Evolutionary conservation across 2,888 invertebrate species (phyloP).

Genomic region (Ophion slaviceki): DNA sequence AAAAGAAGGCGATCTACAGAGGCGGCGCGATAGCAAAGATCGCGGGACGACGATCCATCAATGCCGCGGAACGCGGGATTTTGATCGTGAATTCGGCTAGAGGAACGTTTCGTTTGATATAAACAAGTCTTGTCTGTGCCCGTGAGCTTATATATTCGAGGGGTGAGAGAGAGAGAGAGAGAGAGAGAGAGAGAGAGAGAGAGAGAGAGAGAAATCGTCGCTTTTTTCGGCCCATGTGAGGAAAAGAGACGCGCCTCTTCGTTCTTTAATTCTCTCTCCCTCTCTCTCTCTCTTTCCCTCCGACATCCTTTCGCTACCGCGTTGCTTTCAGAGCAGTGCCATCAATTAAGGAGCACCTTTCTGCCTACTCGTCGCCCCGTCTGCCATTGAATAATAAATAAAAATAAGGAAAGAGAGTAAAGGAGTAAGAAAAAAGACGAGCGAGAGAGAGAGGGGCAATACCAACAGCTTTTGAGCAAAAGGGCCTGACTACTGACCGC

Average conservation of each 20-base stretch:
- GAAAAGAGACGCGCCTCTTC: conserved; percentile 34
- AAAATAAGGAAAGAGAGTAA: conserved; percentile 68
- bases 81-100: conserved; percentile 81
- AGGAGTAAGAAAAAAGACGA: conserved; percentile 55
- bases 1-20: conserved; percentile 26
- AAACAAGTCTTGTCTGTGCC: conserved; percentile 77
- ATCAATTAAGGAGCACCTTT: conserved; percentile 82
- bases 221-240: conserved; percentile 39
- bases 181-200: conserved; percentile 20
- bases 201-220: conserved; percentile 44
- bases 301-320: conserved; percentile 26
- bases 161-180: neutral
- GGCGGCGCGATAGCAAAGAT: conserved; percentile 70
- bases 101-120: conserved; percentile 75
- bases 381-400: conserved; percentile 80
- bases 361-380: conserved; percentile 57
- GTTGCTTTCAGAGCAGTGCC: conserved; percentile 70
- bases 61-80: conserved; percentile 81
- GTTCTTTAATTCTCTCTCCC: conserved; percentile 33
- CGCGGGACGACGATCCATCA: conserved; percentile 78
- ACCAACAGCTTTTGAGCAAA: neutral
- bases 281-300: conserved; percentile 24
- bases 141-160: conserved; percentile 58
- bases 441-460: conserved; percentile 33
- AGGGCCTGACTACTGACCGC: neutral